phyloP scores from a whole-genome alignment of 2,113 vertebrate species.

The Cricetomys ansorgei region DNA sequence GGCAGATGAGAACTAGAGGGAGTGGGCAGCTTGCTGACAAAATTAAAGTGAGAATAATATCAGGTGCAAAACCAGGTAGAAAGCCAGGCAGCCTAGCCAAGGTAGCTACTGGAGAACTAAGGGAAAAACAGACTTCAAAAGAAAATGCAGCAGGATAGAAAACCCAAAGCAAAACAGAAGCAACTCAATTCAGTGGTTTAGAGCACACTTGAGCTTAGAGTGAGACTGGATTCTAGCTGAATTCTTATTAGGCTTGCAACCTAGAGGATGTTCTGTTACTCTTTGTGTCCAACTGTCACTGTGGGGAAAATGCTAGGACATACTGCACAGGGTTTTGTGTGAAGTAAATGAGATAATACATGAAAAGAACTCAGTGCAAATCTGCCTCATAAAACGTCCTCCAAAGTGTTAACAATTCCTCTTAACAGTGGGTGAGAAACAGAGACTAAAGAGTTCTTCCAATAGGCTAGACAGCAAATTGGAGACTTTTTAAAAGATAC shows the following conservation, averaged over 20 bases:
- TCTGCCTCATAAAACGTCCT: background rate
- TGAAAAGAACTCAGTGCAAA: background rate
- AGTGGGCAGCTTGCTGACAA: background rate
- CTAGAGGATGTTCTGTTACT: background rate
- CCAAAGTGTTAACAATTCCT: background rate
- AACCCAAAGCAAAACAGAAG: background rate
- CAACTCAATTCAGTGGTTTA: background rate
- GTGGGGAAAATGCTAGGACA: background rate
- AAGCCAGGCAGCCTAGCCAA: background rate
- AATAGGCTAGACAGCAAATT: background rate
- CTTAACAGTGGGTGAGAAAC: background rate
- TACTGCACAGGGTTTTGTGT: background rate
- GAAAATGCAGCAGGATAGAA: background rate
- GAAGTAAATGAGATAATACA: constrained; percentile 2
- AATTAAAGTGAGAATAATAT: background rate
- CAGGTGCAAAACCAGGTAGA: background rate
- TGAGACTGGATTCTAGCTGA: background rate
- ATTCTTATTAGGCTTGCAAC: background rate
- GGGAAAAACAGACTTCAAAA: background rate
- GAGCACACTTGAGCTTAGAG: background rate
- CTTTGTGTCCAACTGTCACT: background rate
- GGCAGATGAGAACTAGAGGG: background rate
- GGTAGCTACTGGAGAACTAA: background rate
- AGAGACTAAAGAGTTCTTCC: background rate
- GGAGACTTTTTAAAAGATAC: background rate